A percentile compares a stretch with the other conserved stretches of the same genome.
Conservation (phyloP, 2,797 vertebrate species). For the Coendou prehensilis region DNA sequence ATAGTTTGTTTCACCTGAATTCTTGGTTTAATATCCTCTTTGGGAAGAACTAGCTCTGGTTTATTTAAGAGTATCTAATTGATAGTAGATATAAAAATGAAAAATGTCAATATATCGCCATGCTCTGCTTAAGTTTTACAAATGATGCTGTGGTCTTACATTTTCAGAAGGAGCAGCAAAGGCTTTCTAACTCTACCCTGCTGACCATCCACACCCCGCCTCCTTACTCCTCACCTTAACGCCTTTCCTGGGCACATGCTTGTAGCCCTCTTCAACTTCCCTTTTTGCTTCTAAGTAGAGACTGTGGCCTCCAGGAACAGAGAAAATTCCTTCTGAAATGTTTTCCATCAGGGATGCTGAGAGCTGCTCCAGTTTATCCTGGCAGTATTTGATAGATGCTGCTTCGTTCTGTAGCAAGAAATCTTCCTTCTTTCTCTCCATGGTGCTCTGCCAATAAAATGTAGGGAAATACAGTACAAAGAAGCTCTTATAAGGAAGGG, state of each 20-base stretch:
- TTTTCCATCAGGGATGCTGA: slow-evolving; percentile 63
- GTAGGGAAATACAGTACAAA: background rate
- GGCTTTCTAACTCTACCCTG: background rate
- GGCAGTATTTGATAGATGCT: slow-evolving; percentile 74
- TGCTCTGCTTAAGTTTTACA: background rate
- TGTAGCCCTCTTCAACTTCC: slow-evolving; percentile 74
- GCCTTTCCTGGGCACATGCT: slow-evolving; percentile 74
- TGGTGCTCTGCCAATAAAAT: background rate
- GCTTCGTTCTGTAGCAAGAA: slow-evolving; percentile 77
- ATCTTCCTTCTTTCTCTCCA: slow-evolving; percentile 70
- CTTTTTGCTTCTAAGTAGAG: slow-evolving; percentile 71
- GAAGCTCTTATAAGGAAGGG: background rate
- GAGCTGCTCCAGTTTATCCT: slow-evolving; percentile 30
- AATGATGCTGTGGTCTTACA: background rate
- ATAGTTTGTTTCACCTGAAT: background rate
- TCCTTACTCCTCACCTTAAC: slow-evolving; percentile 73
- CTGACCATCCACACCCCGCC: rapidly evolving
- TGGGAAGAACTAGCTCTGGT: background rate
- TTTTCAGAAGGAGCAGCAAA: background rate
- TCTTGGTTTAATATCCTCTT: background rate
- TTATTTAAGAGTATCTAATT: background rate
- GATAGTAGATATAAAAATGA: background rate
- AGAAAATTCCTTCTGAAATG: slow-evolving; percentile 65
- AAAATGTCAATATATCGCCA: background rate
- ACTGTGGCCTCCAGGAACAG: slow-evolving; percentile 79